Conservation (phyloP, 2,113 vertebrate species). For the Eulemur rufifrons region DNA sequence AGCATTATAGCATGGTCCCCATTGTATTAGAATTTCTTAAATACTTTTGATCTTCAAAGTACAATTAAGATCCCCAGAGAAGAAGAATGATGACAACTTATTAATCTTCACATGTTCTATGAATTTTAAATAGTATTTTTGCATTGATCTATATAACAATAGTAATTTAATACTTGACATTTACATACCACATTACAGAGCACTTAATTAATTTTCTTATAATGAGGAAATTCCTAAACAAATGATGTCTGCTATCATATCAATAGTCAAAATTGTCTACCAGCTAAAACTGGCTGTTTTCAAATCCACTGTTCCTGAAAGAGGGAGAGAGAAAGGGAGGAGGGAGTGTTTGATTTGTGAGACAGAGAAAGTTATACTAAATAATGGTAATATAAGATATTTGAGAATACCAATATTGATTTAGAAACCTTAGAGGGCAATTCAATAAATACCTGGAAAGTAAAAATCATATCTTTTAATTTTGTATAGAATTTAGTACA, state of each 20-base stretch:
- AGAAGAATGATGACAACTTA: not conserved
- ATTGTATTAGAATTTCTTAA: not conserved
- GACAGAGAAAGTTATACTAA: not conserved
- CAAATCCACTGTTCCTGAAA: not conserved
- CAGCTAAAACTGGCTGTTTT: not conserved
- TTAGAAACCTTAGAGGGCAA: not conserved
- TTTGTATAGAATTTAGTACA: not conserved
- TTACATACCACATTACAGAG: not conserved
- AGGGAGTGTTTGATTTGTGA: not conserved
- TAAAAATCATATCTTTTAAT: not conserved
- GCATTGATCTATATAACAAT: not conserved
- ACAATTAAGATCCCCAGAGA: not conserved
- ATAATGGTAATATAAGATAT: not conserved
- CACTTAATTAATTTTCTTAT: not conserved
- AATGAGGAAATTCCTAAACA: not conserved
- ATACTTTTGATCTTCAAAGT: not conserved
- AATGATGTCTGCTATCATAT: not conserved
- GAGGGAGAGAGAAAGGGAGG: too few relatives aligned
- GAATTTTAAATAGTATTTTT: not conserved
- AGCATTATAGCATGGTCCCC: not conserved
- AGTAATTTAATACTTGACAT: not conserved
- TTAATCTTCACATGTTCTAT: not conserved
- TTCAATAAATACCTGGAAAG: not conserved
- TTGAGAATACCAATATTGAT: not conserved
- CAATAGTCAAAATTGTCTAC: not conserved